Evolutionary conservation across 2,797 vertebrate genomes (phyloP), one percentile per base, ranked within the genome.

Genomic region (Fratercula arctica): DNA sequence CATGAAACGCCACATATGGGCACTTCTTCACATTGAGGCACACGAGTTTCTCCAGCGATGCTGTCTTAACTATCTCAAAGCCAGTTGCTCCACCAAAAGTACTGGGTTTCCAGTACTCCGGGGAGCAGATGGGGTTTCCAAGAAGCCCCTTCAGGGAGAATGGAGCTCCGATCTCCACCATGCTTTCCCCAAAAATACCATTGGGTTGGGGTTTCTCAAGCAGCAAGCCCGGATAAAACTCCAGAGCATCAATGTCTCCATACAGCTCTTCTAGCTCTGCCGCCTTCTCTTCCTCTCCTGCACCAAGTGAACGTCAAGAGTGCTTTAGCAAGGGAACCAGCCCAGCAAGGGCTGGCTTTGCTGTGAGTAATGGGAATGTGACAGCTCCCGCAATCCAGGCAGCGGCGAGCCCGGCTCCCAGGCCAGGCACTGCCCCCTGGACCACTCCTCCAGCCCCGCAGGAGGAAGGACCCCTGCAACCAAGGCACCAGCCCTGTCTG

Each of bases 131-230:
- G 53, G 99, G 99, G 78, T 99, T 99, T 84, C 99, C 99, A 68
- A 99, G 53, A 35, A 99, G 98, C 56, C 99, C 99, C 97, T 99
- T 99, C 79, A 99, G 97, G 50, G 99, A 99, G 97, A 99, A 99
- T 0, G 99, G 99, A 43, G 99, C 98, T 15, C 99, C 99, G 0
- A 99, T 99, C 97, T 99, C 99, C 88, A 99, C 98, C 98, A 99
- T 99, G 85, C 99, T 99, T 95, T 99, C 98, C 24, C 99, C 99
- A 95, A 99, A 99, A 84, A 99, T 99, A 7, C 96, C 85, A 3
- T 96, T 92, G 9, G 98, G 92, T 5, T 98, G 98, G 2, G 98
- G 95, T 91, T 98, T 99, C 97, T 99, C 99, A 16, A 99, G 97
- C 89, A 99, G 37, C 56, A 99, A 50, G 13, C 98, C 99, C 0